A percentile compares a stretch with the other conserved stretches of the same genome.
phyloP scores from a whole-genome alignment of 2,888 invertebrate species.

The Mythimna albipuncta region DNA sequence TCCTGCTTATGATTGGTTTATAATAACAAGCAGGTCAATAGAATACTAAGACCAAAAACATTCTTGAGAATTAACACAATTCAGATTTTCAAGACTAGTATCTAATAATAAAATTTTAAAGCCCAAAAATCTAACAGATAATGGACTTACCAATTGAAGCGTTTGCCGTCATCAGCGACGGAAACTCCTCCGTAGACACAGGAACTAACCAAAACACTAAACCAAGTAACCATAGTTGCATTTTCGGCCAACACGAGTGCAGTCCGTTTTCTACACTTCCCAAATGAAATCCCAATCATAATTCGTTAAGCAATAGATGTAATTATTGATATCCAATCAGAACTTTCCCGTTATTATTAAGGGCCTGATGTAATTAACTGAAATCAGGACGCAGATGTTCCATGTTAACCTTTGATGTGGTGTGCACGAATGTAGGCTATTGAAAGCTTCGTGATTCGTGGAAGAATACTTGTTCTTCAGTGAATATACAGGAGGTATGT shows the following conservation, averaged over 20 bases:
- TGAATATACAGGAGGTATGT: slow-evolving; percentile 47
- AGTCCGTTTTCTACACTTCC: slow-evolving; percentile 58
- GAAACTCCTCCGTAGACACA: slow-evolving; percentile 91
- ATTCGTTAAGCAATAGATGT: slow-evolving; percentile 64
- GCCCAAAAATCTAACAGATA: not conserved
- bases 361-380: slow-evolving; percentile 62
- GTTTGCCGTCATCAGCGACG: slow-evolving; percentile 93
- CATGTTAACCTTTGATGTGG: slow-evolving; percentile 80
- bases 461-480: slow-evolving; percentile 36
- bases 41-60: too few species aligned
- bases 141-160: slow-evolving; percentile 92
- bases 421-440: slow-evolving; percentile 61
- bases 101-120: not conserved
- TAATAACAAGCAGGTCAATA: too few species aligned
- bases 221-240: slow-evolving; percentile 75
- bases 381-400: slow-evolving; percentile 70
- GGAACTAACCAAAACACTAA: slow-evolving; percentile 69
- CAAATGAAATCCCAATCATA: slow-evolving; percentile 77
- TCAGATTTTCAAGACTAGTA: not conserved
- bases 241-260: slow-evolving; percentile 70
- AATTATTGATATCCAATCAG: slow-evolving; percentile 64
- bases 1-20: too few species aligned
- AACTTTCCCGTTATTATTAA: slow-evolving; percentile 64
- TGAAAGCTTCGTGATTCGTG: slow-evolving; percentile 53
- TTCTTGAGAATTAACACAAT: not conserved